Base-by-base conservation (phyloP, 2,113 vertebrate genomes). In the Oceanites oceanicus region DNA sequence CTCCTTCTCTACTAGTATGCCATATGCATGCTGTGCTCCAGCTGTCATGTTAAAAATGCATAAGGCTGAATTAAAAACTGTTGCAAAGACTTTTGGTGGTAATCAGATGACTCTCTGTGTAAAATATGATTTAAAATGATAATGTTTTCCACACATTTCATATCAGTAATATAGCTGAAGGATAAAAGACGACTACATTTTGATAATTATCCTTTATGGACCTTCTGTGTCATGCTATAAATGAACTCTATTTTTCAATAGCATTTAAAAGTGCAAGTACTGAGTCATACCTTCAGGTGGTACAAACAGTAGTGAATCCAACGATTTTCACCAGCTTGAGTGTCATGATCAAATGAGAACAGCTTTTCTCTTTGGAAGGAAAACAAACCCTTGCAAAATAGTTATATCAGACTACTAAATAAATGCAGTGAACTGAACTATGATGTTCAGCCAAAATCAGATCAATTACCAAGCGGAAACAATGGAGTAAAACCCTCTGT, bases 41-140 rank as follows among this genome's bases (percentile, higher is more conserved):
- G 93, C 94, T 97, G 92, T 97, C 87, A 85, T 29, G 96, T 97
- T 94, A 96, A 98, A 97, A 98, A 97, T 97, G 85, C 89, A 97
- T 98, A 96, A 97, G 71, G 71, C 96, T 97, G 97, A 97, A 97
- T 97, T 96, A 96, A 98, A 98, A 97, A 94, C 80, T 92, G 87
- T 77, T 95, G 86, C 83, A 96, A 95, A 96, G 87, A 56, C 47
- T 95, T 96, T 55, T 52, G 73, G 62, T 92, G 68, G 86, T 93
- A 97, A 96, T 96, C 96, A 97, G 68, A 92, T 95, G 97, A 97
- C 78, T 76, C 80, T 85, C 49, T 73, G 22, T 61, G 76, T 79
- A 94, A 96, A 94, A 93, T 94, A 44, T 85, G 42, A 95, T 94
- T 97, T 95, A 22, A 97, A 97, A 86, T 61, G 34, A 95, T 97